Conservation (phyloP, 2,797 vertebrate species). For the Pteronotus mesoamericanus region DNA sequence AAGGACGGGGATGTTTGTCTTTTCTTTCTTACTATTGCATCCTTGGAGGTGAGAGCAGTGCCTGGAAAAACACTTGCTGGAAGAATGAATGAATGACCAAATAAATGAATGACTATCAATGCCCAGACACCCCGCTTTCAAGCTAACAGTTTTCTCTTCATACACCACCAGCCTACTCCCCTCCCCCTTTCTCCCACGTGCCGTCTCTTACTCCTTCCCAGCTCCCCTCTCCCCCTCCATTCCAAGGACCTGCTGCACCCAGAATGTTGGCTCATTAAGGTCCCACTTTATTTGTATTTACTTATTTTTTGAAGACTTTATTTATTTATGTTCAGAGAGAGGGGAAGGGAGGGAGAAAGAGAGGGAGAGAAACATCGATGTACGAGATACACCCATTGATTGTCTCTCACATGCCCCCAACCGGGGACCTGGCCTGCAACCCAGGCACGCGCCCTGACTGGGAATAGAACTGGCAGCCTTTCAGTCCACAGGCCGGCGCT, state of each 20-base stretch:
- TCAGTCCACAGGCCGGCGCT: too few species aligned
- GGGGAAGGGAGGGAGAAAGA: too few species aligned
- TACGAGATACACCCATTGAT: too few species aligned
- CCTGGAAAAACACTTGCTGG: neutral
- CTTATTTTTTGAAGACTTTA: too few species aligned
- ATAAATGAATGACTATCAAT: neutral
- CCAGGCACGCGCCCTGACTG: too few species aligned
- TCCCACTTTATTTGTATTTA: neutral
- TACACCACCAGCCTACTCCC: neutral
- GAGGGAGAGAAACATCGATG: too few species aligned
- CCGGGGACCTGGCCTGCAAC: too few species aligned
- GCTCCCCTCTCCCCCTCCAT: neutral
- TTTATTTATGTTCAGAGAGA: too few species aligned
- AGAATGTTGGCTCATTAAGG: neutral
- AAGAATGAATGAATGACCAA: neutral
- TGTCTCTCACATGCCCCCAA: too few species aligned
- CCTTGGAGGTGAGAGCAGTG: neutral
- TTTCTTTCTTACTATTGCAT: neutral
- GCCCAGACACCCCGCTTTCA: neutral
- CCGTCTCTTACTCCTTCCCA: neutral
- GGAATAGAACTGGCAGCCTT: too few species aligned
- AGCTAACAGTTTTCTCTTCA: neutral
- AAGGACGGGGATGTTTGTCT: neutral
- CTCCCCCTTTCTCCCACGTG: fast-evolving
- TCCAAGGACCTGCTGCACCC: neutral